Evolutionary conservation across 2,888 invertebrate species (phyloP), one percentile per base, ranked within the genome.

Genomic region (Clivina fossor): DNA sequence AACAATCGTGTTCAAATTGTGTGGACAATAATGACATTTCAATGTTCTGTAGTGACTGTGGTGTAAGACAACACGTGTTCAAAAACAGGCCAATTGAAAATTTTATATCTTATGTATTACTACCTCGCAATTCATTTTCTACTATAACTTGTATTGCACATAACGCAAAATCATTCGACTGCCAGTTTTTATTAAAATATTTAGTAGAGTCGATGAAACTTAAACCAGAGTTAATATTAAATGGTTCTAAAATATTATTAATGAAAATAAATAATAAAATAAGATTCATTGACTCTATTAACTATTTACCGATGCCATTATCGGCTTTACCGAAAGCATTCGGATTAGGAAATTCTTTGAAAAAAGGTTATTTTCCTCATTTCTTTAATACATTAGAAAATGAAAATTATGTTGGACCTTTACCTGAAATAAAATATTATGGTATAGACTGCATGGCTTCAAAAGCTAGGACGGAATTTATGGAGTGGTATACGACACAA

Each of bases 281-380:
- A 15, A 57, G 44, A 46, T 60, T 60, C 28, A 47, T 58, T 3
- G 57, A 58, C 65, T 69, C 71, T 69, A 18, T 60, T 4, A 60
- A 62, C 30, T 59, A 63, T 54, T 61, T 62, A 24, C 62, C 62
- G 0, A 63, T 63, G 62, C 24, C 56, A 2, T 24, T 63, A 11
- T 30, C 60, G 13, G 20, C 49, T 40, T 47, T 63, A 19, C 62
- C 60, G 32, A 59, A 59, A 48, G 58, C 61, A 5, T 62, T 64
- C 37, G 60, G 49, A 1, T 28, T 63, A 5, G 20, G 33, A 9
- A 22, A 50, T 4, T 15, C 15, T 16, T 59, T 46, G 28, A 63
- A 60, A 60, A 64, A 55, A 56, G 50, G 62, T 2, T 60, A 62
- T 41, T 64, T 65, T 53, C 63, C 2, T 5, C 38, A 64, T 54